Conservation (phyloP, 2,113 vertebrate genomes). For the Lates calcarifer region DNA sequence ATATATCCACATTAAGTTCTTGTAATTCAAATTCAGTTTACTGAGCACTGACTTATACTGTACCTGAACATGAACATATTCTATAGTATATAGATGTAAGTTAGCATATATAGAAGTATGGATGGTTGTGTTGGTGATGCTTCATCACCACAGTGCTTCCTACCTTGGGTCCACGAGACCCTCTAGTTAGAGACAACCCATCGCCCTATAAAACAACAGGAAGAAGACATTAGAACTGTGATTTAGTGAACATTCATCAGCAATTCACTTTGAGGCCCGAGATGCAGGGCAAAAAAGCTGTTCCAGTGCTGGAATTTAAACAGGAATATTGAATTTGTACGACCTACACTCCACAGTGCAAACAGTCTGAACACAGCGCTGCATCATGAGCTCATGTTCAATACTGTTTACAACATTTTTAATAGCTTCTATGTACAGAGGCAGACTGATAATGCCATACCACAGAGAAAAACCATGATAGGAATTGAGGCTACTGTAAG, state of each 20-base stretch:
- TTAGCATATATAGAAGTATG: not conserved
- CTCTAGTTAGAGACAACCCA: constrained; percentile 83
- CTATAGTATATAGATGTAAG: too few species aligned
- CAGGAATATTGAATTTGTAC: constrained; percentile 41
- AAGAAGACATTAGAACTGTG: constrained; percentile 29
- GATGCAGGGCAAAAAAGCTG: constrained; percentile 5
- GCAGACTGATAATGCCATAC: constrained; percentile 56
- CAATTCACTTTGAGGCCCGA: constrained; percentile 47
- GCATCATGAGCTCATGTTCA: constrained; percentile 49
- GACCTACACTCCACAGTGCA: constrained; percentile 13
- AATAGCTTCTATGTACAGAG: constrained; percentile 49
- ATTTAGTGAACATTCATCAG: constrained; percentile 44
- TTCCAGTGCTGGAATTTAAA: constrained; percentile 39
- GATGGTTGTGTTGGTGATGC: not conserved
- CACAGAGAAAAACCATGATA: constrained; percentile 59
- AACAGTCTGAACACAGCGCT: constrained; percentile 29
- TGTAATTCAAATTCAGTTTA: too few species aligned
- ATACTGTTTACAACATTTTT: constrained; percentile 49
- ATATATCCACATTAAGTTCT: too few species aligned
- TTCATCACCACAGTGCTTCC: constrained; percentile 7
- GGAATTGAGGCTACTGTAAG: constrained; percentile 62
- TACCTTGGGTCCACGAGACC: constrained; percentile 97
- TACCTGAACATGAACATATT: too few species aligned
- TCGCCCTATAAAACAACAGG: constrained; percentile 84
- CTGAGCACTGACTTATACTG: not conserved